phyloP scores from a whole-genome alignment of 2,888 invertebrate genomes.

The Baccha elongata region DNA sequence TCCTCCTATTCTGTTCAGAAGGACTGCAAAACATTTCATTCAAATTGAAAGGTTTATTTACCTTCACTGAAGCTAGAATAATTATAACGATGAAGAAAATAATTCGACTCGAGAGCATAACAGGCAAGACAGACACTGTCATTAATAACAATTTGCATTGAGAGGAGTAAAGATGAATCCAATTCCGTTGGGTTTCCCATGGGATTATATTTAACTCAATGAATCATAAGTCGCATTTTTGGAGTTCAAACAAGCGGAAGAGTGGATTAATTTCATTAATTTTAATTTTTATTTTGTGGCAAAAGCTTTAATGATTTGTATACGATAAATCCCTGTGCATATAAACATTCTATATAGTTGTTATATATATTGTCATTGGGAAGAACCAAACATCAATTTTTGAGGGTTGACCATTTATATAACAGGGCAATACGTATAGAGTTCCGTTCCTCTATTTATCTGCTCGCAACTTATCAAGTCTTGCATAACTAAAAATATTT shows the following conservation, averaged over 20 bases:
- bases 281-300: slow-evolving; percentile 38
- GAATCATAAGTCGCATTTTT: slow-evolving; percentile 61
- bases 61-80: slow-evolving; percentile 52
- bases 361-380: no score
- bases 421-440: no score
- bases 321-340: no score
- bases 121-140: slow-evolving; percentile 34
- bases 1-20: neutral
- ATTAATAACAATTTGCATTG: slow-evolving; percentile 70
- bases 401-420: no score
- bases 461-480: no score
- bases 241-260: slow-evolving; percentile 9
- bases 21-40: slow-evolving; percentile 61
- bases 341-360: no score
- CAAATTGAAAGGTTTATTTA: slow-evolving; percentile 74
- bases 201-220: slow-evolving; percentile 43
- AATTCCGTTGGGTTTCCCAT: slow-evolving; percentile 41
- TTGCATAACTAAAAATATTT: no score
- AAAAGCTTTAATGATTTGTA: slow-evolving; percentile 30
- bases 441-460: no score
- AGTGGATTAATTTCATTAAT: slow-evolving; percentile 71
- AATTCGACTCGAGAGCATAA: slow-evolving; percentile 18
- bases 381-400: no score
- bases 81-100: slow-evolving; percentile 41
- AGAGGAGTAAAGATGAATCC: slow-evolving; percentile 59